Evolutionary conservation across 2,797 vertebrate genomes (phyloP).

Genomic region (Pachyuromys duprasi): DNA sequence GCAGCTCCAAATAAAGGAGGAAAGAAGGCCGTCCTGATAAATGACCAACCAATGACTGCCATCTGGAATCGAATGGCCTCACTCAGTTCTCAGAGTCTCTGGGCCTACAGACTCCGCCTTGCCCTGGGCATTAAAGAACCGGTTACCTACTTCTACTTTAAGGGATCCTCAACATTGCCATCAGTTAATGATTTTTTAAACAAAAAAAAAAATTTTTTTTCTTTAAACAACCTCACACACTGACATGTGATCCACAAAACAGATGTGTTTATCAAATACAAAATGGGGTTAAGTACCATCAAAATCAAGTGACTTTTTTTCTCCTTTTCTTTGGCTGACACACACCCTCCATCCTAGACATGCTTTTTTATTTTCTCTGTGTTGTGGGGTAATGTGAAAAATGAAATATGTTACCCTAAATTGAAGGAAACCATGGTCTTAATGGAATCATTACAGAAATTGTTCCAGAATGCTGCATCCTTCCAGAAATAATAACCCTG

Average conservation of each 20-base stretch:
- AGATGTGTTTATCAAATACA: slow-evolving; percentile 59
- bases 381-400: slow-evolving; percentile 77
- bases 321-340: background rate
- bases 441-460: slow-evolving; percentile 86
- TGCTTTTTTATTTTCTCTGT: slow-evolving; percentile 81
- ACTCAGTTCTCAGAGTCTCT: background rate
- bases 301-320: slow-evolving; percentile 37
- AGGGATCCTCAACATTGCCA: background rate
- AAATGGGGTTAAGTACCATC: slow-evolving; percentile 38
- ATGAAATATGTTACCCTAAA: slow-evolving; percentile 81
- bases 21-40: background rate
- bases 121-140: background rate
- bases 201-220: background rate
- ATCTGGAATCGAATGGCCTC: background rate
- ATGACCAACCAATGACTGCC: background rate
- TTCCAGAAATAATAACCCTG: slow-evolving; percentile 88
- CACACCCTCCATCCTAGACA: background rate
- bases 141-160: background rate
- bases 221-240: slow-evolving; percentile 13
- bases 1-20: background rate
- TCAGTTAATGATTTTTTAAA: slow-evolving; percentile 3
- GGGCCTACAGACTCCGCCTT: background rate
- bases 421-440: slow-evolving; percentile 84
- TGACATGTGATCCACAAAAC: slow-evolving; percentile 29
- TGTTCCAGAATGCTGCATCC: slow-evolving; percentile 86